A percentile compares a stretch with the other conserved stretches of the same genome.
Conservation (phyloP, 2,888 invertebrate species). For the Tetramorium bicarinatum region DNA sequence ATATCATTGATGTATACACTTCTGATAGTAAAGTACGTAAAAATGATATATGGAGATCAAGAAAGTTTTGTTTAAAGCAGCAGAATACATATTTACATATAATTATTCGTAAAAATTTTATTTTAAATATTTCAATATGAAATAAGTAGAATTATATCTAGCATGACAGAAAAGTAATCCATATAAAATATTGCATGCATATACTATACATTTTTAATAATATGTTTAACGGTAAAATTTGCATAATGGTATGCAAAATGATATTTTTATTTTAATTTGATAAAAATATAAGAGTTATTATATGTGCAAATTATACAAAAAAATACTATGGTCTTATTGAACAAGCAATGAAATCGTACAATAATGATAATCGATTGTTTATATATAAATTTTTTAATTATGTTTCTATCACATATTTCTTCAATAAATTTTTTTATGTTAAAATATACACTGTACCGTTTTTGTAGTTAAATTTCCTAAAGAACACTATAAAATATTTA, state of each 20-base stretch:
- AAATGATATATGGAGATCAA: conserved; percentile 25
- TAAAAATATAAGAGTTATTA: conserved; percentile 20
- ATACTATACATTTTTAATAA: conserved; percentile 22
- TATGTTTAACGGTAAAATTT: conserved; percentile 27
- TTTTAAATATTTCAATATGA: not conserved
- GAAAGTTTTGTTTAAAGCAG: conserved; percentile 35
- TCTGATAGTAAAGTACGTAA: conserved; percentile 7
- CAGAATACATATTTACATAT: conserved; percentile 16
- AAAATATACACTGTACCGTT: not conserved
- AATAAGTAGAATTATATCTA: conserved; percentile 34
- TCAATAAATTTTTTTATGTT: conserved; percentile 43
- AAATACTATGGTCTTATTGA: conserved; percentile 20
- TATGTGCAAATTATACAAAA: conserved; percentile 34
- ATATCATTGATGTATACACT: conserved; percentile 28
- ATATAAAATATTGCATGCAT: conserved; percentile 13
- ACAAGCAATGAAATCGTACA: conserved; percentile 25
- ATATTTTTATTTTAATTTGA: conserved; percentile 25
- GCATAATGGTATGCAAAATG: conserved; percentile 22
- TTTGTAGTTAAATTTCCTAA: conserved; percentile 19
- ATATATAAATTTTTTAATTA: conserved; percentile 26
- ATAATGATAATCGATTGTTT: conserved; percentile 44
- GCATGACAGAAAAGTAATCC: not conserved
- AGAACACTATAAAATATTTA: not conserved
- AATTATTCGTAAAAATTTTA: conserved; percentile 39
- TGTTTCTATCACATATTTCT: not conserved